These are phyloP conservation scores for Diplosoma virens DNA, from an alignment of 23 tunicate genomes.

Conservation along the genomic window DNA sequence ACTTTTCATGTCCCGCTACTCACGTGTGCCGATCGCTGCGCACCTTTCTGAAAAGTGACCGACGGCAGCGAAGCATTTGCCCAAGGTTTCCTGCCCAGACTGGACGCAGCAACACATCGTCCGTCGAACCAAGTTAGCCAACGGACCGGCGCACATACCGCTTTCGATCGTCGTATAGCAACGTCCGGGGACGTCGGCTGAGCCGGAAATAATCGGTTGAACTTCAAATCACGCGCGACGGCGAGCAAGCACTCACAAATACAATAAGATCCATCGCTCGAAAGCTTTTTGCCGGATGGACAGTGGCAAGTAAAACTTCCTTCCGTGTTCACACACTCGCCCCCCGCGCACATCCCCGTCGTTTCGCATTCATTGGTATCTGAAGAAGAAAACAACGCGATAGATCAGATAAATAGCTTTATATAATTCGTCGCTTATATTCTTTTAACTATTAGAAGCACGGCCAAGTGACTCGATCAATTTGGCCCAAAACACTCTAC, in stretches of 20 bases:
- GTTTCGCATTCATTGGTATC: constrained; percentile 82
- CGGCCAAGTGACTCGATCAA: too few relatives aligned
- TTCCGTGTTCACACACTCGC: constrained; percentile 71
- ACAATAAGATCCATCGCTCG: constrained; percentile 68
- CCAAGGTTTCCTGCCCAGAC: constrained; percentile 80
- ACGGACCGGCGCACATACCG: constrained; percentile 93
- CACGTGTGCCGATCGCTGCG: constrained; percentile 87
- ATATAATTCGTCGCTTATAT: too few relatives aligned
- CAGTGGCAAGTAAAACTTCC: constrained; percentile 90
- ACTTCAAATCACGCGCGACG: background rate
- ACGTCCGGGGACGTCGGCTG: constrained; percentile 79
- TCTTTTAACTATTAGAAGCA: too few relatives aligned
- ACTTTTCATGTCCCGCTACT: too few relatives aligned
- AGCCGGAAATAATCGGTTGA: background rate
- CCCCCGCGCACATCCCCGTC: constrained; percentile 50
- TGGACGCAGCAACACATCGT: constrained; percentile 89
- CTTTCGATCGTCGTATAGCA: constrained; percentile 91
- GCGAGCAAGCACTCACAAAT: constrained; percentile 59
- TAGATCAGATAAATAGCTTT: too few relatives aligned
- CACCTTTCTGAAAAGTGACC: constrained; percentile 77
- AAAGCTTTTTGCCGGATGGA: constrained; percentile 62
- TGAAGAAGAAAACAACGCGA: background rate
- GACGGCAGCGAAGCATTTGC: constrained; percentile 94
- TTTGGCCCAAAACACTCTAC: too few relatives aligned
- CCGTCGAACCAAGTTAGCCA: constrained; percentile 56